Base-by-base conservation (phyloP, 2,888 invertebrate species). In the Hecatera dysodea region DNA sequence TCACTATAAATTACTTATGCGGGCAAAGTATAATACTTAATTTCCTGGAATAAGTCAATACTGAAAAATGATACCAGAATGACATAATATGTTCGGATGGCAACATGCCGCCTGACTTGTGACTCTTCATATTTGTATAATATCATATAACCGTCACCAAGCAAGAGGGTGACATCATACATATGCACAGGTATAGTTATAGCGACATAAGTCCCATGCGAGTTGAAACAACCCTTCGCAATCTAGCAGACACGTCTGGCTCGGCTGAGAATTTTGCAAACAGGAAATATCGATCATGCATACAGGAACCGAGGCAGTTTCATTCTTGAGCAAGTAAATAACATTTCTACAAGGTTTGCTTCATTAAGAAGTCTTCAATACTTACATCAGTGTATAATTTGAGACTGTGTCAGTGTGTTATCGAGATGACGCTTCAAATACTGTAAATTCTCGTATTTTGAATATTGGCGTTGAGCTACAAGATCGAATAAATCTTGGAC, bases 261-360 rank as follows among this genome's bases (percentile, higher is more conserved):
- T 42, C 15, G 19, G 39, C 27, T 11, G 33, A 17, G 44, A 27
- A 44, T 46, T 63, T 44, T 39, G 39, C 33, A 27, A 48, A 70
- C 46, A 63, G 46, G 42, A 70, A 71, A 70, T 63, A 62, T 77
- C 62, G 77, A 75, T 77, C 63, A 76, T 42, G 12, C 17, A 27
- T 55, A 36, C 12, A 55, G 33, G 46, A 22, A 33, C 5, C 53
- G 19, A 44, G 12, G 27, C 22, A 6, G 8, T 57, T n/a, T n/a
- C n/a, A n/a, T n/a, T 74, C n/a, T 44, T 22, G 24, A 44, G 52
- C 7, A 24, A 22, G 22, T 24, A 7, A 19, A 44, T 19, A 56
- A 48, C 29, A 36, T 44, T 33, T 44, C 53, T 8, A 44, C 22
- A 33, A 5, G 24, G 57, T 33, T 33, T 24, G 15, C 19, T 1